Evolutionary conservation across 2,888 invertebrate species (phyloP).

Genomic region (Pristionchus maxplancki): DNA sequence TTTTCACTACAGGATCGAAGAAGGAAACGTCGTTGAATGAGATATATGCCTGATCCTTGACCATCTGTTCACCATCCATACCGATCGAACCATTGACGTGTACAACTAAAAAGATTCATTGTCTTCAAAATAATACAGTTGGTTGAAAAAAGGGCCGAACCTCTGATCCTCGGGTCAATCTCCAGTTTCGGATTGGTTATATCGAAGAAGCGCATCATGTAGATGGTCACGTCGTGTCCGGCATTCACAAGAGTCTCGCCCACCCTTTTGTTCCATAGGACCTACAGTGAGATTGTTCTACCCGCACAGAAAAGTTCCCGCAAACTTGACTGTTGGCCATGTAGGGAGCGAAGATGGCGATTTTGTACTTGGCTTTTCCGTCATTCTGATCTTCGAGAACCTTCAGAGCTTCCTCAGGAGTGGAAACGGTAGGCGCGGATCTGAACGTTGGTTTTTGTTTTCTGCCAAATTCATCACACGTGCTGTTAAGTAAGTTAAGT

Average conservation of each 20-base stretch:
- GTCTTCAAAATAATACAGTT: neutral
- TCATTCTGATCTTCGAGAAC: neutral
- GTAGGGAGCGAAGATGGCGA: constrained; percentile 62
- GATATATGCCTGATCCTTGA: constrained; percentile 57
- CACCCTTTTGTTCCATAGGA: constrained; percentile 65
- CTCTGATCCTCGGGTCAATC: constrained; percentile 24
- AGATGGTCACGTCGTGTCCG: constrained; percentile 68
- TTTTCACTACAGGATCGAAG: constrained; percentile 13
- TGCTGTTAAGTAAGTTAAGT: neutral
- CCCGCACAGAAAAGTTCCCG: neutral
- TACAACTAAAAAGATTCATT: neutral
- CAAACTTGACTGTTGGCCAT: constrained; percentile 65
- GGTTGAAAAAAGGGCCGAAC: too few species aligned
- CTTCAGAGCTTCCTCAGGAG: neutral
- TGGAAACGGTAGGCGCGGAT: neutral
- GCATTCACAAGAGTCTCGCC: constrained; percentile 62
- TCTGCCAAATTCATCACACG: too few species aligned
- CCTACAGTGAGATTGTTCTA: constrained; percentile 51
- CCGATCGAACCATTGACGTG: constrained; percentile 40
- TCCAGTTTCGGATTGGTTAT: constrained; percentile 3
- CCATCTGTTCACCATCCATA: constrained; percentile 45
- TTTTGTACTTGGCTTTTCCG: constrained; percentile 54
- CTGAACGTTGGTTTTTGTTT: neutral
- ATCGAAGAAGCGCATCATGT: constrained; percentile 55
- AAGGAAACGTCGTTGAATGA: constrained; percentile 56